Percentiles rank a stretch among this genome's conserved stretches.
Conservation (phyloP, 2,797 vertebrate genomes). For the Lycodopsis pacificus region DNA sequence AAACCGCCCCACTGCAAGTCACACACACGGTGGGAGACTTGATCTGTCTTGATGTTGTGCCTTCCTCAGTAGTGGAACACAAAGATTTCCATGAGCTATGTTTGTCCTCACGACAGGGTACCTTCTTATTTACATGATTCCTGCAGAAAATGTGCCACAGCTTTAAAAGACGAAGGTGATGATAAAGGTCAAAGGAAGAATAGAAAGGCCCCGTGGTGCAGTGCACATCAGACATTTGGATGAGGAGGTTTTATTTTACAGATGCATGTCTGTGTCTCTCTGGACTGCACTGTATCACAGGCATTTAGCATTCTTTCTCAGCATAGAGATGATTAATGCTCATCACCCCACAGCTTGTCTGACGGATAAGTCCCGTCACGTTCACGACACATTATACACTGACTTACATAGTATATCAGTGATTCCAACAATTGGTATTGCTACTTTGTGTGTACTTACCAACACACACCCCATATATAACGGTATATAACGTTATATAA, state of each 20-base stretch:
- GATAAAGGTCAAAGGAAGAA: constrained; percentile 28
- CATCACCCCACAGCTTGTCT: constrained; percentile 11
- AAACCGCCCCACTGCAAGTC: constrained; percentile 24
- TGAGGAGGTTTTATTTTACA: background rate
- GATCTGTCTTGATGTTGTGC: constrained; percentile 35
- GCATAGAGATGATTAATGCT: constrained; percentile 21
- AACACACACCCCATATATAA: background rate
- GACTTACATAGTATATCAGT: background rate
- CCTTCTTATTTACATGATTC: constrained; percentile 41
- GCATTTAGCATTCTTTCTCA: constrained; percentile 6
- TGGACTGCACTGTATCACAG: constrained; percentile 6
- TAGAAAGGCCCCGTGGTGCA: background rate
- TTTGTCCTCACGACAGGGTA: constrained; percentile 45
- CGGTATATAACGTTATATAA: too few relatives aligned
- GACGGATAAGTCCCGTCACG: background rate
- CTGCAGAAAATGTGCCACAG: constrained; percentile 21
- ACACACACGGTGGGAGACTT: constrained; percentile 27
- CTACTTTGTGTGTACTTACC: background rate
- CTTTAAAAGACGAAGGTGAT: background rate
- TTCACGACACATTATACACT: background rate
- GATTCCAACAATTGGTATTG: background rate
- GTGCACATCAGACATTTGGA: constrained; percentile 7
- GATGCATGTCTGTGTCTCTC: constrained; percentile 3
- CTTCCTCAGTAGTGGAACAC: constrained; percentile 32
- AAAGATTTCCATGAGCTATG: constrained; percentile 35